phyloP scores from a whole-genome alignment of 2,113 vertebrate species.

The Caretta caretta region DNA sequence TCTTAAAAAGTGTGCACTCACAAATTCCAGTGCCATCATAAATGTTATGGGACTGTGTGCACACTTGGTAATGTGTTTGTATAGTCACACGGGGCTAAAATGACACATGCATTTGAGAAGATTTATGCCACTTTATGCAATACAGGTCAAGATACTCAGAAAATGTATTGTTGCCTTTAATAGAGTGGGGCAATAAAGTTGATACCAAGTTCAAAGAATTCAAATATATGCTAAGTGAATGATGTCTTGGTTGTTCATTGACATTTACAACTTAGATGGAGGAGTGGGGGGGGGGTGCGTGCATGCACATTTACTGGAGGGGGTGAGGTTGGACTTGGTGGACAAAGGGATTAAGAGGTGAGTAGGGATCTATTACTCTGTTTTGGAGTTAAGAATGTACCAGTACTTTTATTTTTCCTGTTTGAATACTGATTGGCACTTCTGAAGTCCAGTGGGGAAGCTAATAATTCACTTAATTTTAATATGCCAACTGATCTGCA shows the following conservation, averaged over 20 bases:
- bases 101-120: neutral
- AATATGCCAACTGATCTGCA: neutral
- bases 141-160: neutral
- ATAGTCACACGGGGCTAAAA: neutral
- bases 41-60: neutral
- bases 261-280: neutral
- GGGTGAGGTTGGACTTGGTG: neutral
- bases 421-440: neutral
- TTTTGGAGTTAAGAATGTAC: neutral
- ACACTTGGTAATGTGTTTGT: neutral
- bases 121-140: neutral
- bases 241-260: neutral
- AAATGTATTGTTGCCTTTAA: neutral
- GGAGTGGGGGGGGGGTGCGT: rapidly evolving
- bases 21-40: neutral
- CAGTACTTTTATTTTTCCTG: neutral
- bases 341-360: neutral
- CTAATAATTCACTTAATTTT: neutral
- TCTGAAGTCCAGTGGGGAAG: neutral
- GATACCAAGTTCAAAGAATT: neutral
- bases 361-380: neutral
- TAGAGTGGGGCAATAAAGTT: neutral
- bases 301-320: neutral
- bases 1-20: neutral
- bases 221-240: neutral